Percentiles rank a stretch among this genome's conserved stretches.
Evolutionary conservation across 1,140 invertebrate genomes (phyloP).

Genomic region (Drosophila sp.): DNA sequence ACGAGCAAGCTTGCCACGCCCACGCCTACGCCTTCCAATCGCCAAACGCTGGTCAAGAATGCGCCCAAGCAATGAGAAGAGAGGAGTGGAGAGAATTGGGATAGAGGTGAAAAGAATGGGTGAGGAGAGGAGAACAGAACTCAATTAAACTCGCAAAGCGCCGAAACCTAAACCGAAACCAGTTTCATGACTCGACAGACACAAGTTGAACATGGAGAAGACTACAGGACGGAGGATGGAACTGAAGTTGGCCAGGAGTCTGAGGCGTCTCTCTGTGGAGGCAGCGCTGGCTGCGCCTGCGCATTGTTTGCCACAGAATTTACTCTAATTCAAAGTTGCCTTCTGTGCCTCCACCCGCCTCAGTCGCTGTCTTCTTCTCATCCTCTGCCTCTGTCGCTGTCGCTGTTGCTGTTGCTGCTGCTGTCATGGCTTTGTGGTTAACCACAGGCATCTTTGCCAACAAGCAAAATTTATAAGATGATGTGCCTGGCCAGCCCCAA

Average conservation of each 20-base stretch:
- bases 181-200: constrained; percentile 26
- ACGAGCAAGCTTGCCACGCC: constrained; percentile 12
- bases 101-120: too few species aligned
- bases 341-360: background rate
- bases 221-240: background rate
- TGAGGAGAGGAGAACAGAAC: constrained; percentile 21
- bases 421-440: constrained; percentile 62
- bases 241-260: constrained; percentile 4
- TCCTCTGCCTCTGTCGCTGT: background rate
- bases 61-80: constrained; percentile 27
- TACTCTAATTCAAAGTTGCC: constrained; percentile 54
- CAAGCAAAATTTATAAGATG: constrained; percentile 80
- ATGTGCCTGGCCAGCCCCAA: constrained; percentile 61
- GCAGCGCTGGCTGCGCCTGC: constrained; percentile 24
- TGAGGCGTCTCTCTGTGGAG: constrained; percentile 9
- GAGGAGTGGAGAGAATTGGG: background rate
- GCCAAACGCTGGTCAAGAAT: constrained; percentile 47
- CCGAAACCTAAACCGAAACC: constrained; percentile 29
- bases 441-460: constrained; percentile 74
- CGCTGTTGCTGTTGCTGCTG: constrained; percentile 5
- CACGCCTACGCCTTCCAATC: constrained; percentile 11
- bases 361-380: too few species aligned
- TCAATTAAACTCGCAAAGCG: constrained; percentile 52
- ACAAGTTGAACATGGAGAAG: background rate
- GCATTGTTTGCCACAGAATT: constrained; percentile 51